Evolutionary conservation across 2,888 invertebrate genomes (phyloP).

Genomic region (Heliconius charithonia): DNA sequence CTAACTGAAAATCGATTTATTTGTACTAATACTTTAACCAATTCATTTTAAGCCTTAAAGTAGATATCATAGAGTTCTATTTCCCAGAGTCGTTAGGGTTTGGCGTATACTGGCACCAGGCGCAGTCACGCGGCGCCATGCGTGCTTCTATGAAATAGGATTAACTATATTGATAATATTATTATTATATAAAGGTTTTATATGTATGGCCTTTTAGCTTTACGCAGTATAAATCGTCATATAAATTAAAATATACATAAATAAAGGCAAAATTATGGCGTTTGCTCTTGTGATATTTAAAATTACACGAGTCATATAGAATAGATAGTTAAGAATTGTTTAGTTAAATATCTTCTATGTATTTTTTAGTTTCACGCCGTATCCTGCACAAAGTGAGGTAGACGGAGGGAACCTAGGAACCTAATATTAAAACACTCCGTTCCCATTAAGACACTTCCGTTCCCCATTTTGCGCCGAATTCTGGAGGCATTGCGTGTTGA

Average conservation of each 20-base stretch:
- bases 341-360: background rate
- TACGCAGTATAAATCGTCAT: background rate
- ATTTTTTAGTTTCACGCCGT: background rate
- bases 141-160: constrained; percentile 28
- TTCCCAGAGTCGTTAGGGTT: background rate
- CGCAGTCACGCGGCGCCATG: constrained; percentile 29
- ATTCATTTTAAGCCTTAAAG: background rate
- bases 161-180: constrained; percentile 34
- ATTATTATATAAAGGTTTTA: constrained; percentile 20
- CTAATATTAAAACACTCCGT: too few species aligned
- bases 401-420: too few species aligned
- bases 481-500: too few species aligned
- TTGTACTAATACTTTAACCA: background rate
- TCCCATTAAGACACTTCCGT: too few species aligned
- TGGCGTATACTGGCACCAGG: constrained; percentile 12
- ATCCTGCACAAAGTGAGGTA: too few species aligned
- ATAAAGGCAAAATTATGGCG: background rate
- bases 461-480: too few species aligned
- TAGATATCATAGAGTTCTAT: background rate
- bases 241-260: background rate
- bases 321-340: background rate
- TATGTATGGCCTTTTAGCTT: constrained; percentile 15
- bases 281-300: background rate
- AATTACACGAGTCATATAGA: background rate
- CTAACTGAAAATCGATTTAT: constrained; percentile 33